Evolutionary conservation across 2,797 vertebrate species (phyloP).

Genomic region (Smutsia temminckii): DNA sequence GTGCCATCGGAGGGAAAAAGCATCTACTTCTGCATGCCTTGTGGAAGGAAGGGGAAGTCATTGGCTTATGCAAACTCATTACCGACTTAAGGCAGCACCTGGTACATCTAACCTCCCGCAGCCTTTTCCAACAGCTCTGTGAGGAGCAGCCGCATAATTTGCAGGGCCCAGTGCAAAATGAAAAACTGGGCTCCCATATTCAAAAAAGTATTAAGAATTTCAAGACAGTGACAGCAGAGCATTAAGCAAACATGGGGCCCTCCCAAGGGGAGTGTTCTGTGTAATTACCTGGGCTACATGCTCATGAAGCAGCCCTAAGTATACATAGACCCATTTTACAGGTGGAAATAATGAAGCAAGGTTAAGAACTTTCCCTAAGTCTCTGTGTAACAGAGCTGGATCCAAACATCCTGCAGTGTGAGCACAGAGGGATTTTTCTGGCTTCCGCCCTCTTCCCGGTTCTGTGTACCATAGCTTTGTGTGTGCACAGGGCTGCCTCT

Average conservation of each 20-base stretch:
- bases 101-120: neutral
- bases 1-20: neutral
- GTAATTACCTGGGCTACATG: neutral
- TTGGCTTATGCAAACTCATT: neutral
- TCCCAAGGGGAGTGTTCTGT: neutral
- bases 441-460: neutral
- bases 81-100: neutral
- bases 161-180: neutral
- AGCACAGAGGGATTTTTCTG: neutral
- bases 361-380: neutral
- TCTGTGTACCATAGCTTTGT: fast-evolving
- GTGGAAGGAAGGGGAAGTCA: neutral
- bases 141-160: neutral
- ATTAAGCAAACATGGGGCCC: neutral
- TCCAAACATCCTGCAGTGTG: neutral
- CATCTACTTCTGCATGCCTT: neutral
- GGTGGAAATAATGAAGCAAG: neutral
- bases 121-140: neutral
- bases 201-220: neutral
- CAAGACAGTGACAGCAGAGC: neutral
- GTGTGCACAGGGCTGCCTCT: fast-evolving
- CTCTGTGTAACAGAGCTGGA: neutral
- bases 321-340: neutral
- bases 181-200: neutral
- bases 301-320: neutral